Evolutionary conservation across 2,113 vertebrate genomes (phyloP).

Genomic region (Pelmatolapia mariae): DNA sequence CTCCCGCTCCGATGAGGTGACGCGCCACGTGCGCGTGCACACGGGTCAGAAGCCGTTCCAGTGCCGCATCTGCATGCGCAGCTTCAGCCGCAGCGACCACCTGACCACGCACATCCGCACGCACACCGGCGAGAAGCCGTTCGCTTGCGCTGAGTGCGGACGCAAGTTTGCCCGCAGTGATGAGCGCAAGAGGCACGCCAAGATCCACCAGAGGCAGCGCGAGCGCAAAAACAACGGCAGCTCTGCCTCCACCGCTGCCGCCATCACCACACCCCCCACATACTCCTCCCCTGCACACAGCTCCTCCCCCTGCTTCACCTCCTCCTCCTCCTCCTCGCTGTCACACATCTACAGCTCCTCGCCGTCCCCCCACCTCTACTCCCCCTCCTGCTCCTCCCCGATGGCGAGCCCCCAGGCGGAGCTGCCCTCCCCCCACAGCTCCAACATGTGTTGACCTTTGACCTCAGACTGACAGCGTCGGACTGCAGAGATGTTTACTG

Average conservation of each 20-base stretch:
- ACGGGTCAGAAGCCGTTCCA: conserved; percentile 97
- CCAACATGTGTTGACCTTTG: conserved; percentile 79
- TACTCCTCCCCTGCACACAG: conserved; percentile 34
- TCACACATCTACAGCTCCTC: conserved; percentile 10
- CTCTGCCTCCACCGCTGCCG: not conserved
- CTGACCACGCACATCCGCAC: conserved; percentile 97
- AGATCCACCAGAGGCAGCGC: conserved; percentile 94
- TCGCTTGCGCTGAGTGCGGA: conserved; percentile 90
- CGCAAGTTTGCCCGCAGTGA: conserved; percentile 95
- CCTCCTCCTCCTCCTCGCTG: conserved; percentile 19
- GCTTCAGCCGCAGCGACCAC: conserved; percentile 97
- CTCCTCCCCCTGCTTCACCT: not conserved
- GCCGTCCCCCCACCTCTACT: conserved; percentile 9
- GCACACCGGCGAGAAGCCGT: conserved; percentile 97
- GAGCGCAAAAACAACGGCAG: conserved; percentile 80
- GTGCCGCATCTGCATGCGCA: conserved; percentile 97
- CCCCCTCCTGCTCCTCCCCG: conserved; percentile 73
- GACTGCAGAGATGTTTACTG: not conserved
- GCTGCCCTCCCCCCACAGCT: conserved; percentile 80
- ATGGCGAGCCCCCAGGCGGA: conserved; percentile 80
- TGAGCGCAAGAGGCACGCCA: conserved; percentile 91
- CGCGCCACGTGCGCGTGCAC: conserved; percentile 93
- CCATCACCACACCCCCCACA: conserved; percentile 10
- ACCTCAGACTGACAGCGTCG: not conserved
- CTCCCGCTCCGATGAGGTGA: conserved; percentile 92